These are phyloP conservation scores for Stratiomys singularior DNA, from an alignment of 2,888 invertebrate genomes.

Conservation along the genomic window DNA sequence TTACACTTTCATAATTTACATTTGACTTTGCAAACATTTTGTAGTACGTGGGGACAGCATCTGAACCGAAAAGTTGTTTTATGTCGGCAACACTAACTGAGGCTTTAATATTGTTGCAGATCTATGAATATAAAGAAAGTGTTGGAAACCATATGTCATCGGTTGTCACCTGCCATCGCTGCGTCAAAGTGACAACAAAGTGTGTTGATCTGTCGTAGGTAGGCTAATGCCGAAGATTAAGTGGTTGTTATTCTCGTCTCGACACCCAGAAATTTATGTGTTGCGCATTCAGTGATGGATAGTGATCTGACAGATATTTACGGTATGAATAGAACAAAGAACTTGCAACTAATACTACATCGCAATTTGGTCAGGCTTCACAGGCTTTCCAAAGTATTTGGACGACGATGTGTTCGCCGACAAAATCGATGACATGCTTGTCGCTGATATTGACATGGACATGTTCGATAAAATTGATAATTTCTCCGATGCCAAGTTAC, in stretches of 20 bases:
- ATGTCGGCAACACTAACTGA: too few relatives aligned
- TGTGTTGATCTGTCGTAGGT: too few relatives aligned
- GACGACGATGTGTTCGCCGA: constrained; percentile 35
- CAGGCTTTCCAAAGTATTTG: constrained; percentile 12
- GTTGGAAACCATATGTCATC: too few relatives aligned
- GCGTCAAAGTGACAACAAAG: too few relatives aligned
- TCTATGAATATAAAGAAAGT: too few relatives aligned
- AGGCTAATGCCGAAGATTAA: too few relatives aligned
- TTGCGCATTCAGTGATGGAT: constrained; percentile 30
- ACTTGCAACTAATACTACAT: background rate
- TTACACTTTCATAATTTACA: too few relatives aligned
- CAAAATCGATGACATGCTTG: constrained; percentile 41
- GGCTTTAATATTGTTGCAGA: too few relatives aligned
- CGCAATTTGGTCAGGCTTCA: constrained; percentile 2
- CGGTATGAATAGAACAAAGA: background rate
- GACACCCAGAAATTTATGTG: background rate
- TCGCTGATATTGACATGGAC: constrained; percentile 22
- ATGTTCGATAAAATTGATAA: constrained; percentile 7
- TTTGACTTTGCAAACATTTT: too few relatives aligned
- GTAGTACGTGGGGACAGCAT: too few relatives aligned
- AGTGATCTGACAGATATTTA: constrained; percentile 23
- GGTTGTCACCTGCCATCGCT: too few relatives aligned
- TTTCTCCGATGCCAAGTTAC: background rate
- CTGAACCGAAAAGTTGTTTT: too few relatives aligned
- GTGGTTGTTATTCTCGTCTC: background rate